Base-by-base conservation (phyloP, 2,888 invertebrate genomes). In the Chloroclysta siterata region DNA sequence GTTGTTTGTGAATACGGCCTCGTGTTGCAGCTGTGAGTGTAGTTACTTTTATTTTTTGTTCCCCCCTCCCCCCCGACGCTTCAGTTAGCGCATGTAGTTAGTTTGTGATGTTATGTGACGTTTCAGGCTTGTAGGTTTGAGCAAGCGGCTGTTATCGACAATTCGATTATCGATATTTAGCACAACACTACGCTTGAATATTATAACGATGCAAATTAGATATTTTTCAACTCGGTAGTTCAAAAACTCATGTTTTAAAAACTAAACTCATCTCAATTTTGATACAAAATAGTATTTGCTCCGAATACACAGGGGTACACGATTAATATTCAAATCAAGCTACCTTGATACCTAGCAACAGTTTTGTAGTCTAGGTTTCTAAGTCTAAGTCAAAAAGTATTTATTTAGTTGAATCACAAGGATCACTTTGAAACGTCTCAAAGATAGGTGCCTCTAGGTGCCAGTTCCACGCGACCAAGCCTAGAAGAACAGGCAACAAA, bases 31-130 rank as follows among this genome's bases (percentile, higher is more conserved):
- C 72, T 72, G 68, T 59, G 58, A 74, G 78, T 72, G 79, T 83
- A 82, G 79, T 82, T 71, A 75, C 78, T 86, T 88, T 86, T 85
- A 81, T 84, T 85, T 86, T 84, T 81, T 78, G 72, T 78, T 77
- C 53, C 72, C 22, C 73, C 72, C 68, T 74, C 70, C 72, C 73
- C 29, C 77, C 76, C 68, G 47, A 69, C 17, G 82, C 83, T 83
- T 83, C 72, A 78, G 75, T 74, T 85, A 81, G 82, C 76, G 82
- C 87, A 84, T 83, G 83, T 82, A 85, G 85, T 79, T 84, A 81
- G 81, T 70, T 44, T 74, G 72, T 77, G 70, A 60, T 72, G 71
- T 73, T 73, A 51, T 70, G 63, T 71, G 65, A 66, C 54, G 44
- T 71, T 76, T 72, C 76, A 77, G 73, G 62, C 69, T 74, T 76